A percentile compares a stretch with the other conserved stretches of the same genome.
Evolutionary conservation across 2,113 vertebrate genomes (phyloP).

Genomic region (Oplegnathus fasciatus): DNA sequence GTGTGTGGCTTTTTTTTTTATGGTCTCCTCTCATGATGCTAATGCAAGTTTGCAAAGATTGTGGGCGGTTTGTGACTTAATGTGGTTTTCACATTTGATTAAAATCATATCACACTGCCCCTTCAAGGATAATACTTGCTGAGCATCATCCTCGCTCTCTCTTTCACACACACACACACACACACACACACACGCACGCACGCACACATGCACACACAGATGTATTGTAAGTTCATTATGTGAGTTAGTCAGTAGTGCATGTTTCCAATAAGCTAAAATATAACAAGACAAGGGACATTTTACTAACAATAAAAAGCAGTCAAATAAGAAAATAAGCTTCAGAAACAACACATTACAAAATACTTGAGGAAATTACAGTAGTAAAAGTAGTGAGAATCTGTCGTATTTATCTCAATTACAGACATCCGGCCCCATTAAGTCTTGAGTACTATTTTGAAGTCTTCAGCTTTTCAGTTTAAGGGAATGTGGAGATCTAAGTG

Average conservation of each 20-base stretch:
- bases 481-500: neutral
- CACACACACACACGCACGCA: neutral
- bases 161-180: neutral
- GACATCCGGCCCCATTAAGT: neutral
- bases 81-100: slow-evolving; percentile 75
- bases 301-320: neutral
- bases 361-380: neutral
- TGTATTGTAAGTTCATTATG: neutral
- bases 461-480: neutral
- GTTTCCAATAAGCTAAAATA: neutral
- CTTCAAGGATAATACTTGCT: slow-evolving; percentile 52
- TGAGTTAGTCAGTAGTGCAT: neutral
- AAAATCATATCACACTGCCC: slow-evolving; percentile 59
- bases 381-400: neutral
- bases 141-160: neutral
- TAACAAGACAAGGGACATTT: neutral
- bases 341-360: neutral
- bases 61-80: slow-evolving; percentile 68
- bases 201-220: neutral
- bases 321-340: neutral
- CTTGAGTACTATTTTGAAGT: neutral
- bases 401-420: neutral
- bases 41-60: slow-evolving; percentile 67
- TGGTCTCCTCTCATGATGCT: slow-evolving; percentile 41
- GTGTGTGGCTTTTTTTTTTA: neutral